Conservation (phyloP, 92 coral and sea anemone genomes). For the Phymanthus crucifer region DNA sequence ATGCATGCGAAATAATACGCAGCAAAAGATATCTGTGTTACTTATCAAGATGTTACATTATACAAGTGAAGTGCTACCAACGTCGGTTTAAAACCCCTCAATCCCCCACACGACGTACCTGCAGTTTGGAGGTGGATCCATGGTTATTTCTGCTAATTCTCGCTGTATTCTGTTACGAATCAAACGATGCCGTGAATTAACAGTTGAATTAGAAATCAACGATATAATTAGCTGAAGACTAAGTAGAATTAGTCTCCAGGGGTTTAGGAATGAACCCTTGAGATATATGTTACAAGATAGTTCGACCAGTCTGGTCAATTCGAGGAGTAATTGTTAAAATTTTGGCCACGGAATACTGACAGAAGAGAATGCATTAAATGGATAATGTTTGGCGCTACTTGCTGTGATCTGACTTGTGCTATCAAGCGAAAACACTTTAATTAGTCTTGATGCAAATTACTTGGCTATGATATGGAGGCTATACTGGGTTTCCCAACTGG, state of each 20-base stretch:
- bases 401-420: conserved; percentile 14
- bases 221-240: not conserved
- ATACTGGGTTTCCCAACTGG: conserved; percentile 8
- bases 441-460: conserved; percentile 38
- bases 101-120: conserved; percentile 58
- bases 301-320: not conserved
- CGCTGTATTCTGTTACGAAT: conserved; percentile 74
- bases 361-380: conserved; percentile 13
- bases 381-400: conserved; percentile 17
- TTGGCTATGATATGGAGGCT: conserved; percentile 4
- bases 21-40: too few species aligned
- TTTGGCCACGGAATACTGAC: not conserved
- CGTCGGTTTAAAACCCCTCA: not conserved
- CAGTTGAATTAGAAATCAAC: not conserved
- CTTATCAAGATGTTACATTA: too few species aligned
- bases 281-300: not conserved
- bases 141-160: conserved; percentile 93
- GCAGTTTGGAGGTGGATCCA: conserved; percentile 99
- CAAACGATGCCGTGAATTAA: conserved; percentile 19
- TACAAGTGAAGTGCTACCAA: not conserved
- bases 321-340: not conserved
- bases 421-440: conserved; percentile 30
- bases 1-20: too few species aligned
- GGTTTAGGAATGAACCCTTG: not conserved
- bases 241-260: not conserved